Base-by-base conservation (phyloP, 2,797 vertebrate species). In the Cyprinodon diabolis region DNA sequence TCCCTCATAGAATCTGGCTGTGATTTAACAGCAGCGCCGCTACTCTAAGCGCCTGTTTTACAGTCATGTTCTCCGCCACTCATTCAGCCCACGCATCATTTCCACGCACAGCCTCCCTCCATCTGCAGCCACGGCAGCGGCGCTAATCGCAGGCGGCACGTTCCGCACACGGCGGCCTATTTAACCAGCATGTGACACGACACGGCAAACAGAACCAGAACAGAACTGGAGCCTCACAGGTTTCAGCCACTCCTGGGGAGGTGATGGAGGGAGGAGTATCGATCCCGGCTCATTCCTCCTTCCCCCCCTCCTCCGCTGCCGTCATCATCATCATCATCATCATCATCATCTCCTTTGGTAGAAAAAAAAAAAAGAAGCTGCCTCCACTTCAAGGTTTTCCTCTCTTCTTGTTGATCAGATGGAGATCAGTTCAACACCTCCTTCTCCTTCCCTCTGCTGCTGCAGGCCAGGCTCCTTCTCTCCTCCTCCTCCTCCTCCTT, bases 201-300 rank as follows among this genome's bases (percentile, higher is more conserved):
- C 75, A 83, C 82, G 88, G 86, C 80, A 77, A 57, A 56, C 67
- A 70, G 63, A 14, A 40, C 23, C 56, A 25, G 1, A 40, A 45
- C 21, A 23, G 23, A 63, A 49, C 71, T 52, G 0, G 74, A 56
- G 82, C 74, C 90, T 92, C 89, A 89, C 89, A 85, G 87, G 84
- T 86, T 82, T 87, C 80, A 81, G 87, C 58, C 0, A 82, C 81
- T 91, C 85, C 86, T 86, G 90, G 87, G 87, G 87, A 89, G 83
- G 83, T 86, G 88, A 89, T 82, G 87, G 79, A 88, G 74, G 82
- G 57, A 72, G 72, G 81, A 72, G 81, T 90, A 88, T 88, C 71
- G 86, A 87, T 90, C 76, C 76, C 19, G 6, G 69, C 82, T 90
- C 76, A 85, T 84, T 82, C 80, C 70, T 89, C 75, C 62, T 70